Conservation (phyloP, 53 echinoderm and acorn worm genomes). For the Holothuria leucospilota region DNA sequence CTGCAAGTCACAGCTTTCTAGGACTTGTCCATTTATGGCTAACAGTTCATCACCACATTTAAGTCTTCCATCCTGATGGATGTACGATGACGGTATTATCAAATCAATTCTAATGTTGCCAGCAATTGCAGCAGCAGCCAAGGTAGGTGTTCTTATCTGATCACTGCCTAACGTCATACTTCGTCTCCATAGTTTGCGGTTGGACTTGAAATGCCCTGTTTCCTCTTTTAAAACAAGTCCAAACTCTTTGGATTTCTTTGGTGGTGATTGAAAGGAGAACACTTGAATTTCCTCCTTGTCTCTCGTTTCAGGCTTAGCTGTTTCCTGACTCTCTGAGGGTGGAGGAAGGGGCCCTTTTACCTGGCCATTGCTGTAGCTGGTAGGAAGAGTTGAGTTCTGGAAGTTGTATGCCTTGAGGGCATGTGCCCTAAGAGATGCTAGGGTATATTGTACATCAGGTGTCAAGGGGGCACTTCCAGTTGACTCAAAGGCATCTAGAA, state of each 20-base stretch:
- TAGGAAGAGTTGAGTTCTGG: constrained; percentile 32
- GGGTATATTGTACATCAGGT: constrained; percentile 74
- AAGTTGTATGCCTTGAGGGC: constrained; percentile 69
- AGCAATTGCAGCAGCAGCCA: constrained; percentile 32
- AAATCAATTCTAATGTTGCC: constrained; percentile 83
- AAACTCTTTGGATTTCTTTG: constrained; percentile 71
- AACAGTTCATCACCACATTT: constrained; percentile 85
- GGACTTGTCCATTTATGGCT: constrained; percentile 79
- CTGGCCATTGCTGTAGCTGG: constrained; percentile 1
- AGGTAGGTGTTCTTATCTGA: constrained; percentile 41
- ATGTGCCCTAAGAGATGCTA: constrained; percentile 69
- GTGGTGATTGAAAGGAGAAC: constrained; percentile 71
- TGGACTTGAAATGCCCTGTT: constrained; percentile 28
- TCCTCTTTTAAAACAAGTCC: constrained; percentile 73
- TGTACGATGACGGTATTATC: constrained; percentile 61
- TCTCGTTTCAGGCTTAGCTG: constrained; percentile 35
- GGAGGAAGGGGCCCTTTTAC: constrained; percentile 6
- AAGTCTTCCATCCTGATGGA: constrained; percentile 68
- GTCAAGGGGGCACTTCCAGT: constrained; percentile 62
- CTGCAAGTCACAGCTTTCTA: constrained; percentile 81
- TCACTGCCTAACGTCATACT: constrained; percentile 58
- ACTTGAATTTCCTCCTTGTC: constrained; percentile 85
- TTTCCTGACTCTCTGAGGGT: constrained; percentile 10
- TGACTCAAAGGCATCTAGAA: constrained; percentile 68
- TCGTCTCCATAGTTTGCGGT: constrained; percentile 32